phyloP scores from a whole-genome alignment of 2,888 invertebrate species.

The Spatulosminthurus flaviceps region DNA sequence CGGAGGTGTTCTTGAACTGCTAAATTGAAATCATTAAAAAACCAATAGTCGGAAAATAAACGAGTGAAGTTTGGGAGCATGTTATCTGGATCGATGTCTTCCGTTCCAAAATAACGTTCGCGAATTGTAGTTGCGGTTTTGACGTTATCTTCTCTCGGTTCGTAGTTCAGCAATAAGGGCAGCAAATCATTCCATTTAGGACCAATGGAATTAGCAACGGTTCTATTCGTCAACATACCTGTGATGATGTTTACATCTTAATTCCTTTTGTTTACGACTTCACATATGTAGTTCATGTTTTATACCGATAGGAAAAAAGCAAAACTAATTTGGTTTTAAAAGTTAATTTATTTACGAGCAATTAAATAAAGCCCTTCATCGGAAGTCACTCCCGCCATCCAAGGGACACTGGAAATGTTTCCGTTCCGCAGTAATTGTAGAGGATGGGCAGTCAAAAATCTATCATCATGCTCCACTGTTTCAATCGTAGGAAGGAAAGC shows the following conservation, averaged over 20 bases:
- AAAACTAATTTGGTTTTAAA: no score
- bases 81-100: background rate
- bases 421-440: background rate
- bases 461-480: background rate
- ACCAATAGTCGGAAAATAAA: constrained; percentile 24
- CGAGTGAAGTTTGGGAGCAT: constrained; percentile 14
- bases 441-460: background rate
- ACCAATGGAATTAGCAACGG: background rate
- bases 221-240: background rate
- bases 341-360: background rate
- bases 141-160: background rate
- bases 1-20: background rate
- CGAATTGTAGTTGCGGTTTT: background rate
- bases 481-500: constrained; percentile 23
- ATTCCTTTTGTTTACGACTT: no score
- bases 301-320: no score
- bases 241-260: no score
- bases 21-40: constrained; percentile 1
- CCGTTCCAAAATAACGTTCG: background rate
- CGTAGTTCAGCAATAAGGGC: background rate
- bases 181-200: background rate
- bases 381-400: constrained; percentile 2
- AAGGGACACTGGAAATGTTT: background rate
- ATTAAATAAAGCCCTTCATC: constrained; percentile 20
- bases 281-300: no score